A percentile compares a stretch with the other conserved stretches of the same genome.
Conservation (phyloP, 2,888 invertebrate species). For the Phalera bucephala region DNA sequence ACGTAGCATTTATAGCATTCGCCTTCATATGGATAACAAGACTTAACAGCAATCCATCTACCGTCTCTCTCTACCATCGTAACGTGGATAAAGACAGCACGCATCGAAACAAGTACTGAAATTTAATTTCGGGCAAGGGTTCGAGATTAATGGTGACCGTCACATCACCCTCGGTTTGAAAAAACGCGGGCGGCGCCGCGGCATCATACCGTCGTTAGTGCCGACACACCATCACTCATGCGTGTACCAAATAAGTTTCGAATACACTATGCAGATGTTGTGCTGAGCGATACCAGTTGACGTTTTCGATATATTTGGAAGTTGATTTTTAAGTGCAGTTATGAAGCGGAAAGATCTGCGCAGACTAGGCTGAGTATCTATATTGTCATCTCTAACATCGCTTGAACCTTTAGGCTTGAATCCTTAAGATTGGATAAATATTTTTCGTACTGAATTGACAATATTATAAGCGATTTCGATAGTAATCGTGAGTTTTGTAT, state of each 20-base stretch:
- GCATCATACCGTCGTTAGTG: conserved; percentile 68
- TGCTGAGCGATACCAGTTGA: conserved; percentile 28
- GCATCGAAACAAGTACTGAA: conserved; percentile 9
- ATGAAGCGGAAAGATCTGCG: too few relatives aligned
- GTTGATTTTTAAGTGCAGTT: background rate
- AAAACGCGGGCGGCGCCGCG: conserved; percentile 58
- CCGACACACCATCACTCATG: conserved; percentile 64
- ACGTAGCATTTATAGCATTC: too few relatives aligned
- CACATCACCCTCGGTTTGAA: conserved; percentile 58
- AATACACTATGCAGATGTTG: conserved; percentile 32
- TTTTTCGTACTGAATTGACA: too few relatives aligned
- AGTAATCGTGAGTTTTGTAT: too few relatives aligned
- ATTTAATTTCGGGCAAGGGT: conserved; percentile 31
- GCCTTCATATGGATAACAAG: background rate
- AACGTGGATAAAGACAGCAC: conserved; percentile 8
- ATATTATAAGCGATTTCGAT: too few relatives aligned
- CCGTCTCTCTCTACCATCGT: background rate
- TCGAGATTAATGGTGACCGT: conserved; percentile 62
- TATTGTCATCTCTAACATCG: too few relatives aligned
- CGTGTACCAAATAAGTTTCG: conserved; percentile 55
- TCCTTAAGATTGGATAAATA: too few relatives aligned
- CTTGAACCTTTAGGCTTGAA: too few relatives aligned
- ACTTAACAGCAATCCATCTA: background rate
- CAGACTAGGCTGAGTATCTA: too few relatives aligned
- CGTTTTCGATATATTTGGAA: conserved; percentile 2